Evolutionary conservation across 2,888 invertebrate genomes (phyloP).

Genomic region (Metacarcinus magister): DNA sequence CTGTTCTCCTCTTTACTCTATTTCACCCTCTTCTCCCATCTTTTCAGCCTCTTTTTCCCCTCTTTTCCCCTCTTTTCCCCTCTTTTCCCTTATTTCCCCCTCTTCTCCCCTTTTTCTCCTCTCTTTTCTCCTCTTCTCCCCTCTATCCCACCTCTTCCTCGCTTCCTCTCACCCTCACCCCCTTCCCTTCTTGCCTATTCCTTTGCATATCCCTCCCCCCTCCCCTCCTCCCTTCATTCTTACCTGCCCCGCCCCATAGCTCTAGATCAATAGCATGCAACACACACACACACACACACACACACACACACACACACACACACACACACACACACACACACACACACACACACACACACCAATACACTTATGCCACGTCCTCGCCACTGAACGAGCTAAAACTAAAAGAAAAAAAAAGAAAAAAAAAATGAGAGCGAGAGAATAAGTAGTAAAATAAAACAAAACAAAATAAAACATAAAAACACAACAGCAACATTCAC

Average conservation of each 20-base stretch:
- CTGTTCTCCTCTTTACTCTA: not conserved
- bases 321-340: conserved; percentile 60
- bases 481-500: not conserved
- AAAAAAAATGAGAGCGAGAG: not conserved
- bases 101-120: not conserved
- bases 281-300: not conserved
- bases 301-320: conserved; percentile 46
- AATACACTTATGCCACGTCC: not conserved
- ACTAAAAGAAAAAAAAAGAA: not conserved
- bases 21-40: not conserved
- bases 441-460: no score
- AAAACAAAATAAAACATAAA: no score
- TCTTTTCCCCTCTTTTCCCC: not conserved
- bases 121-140: not conserved
- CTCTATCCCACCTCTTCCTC: not conserved
- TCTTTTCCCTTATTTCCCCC: not conserved
- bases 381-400: no score
- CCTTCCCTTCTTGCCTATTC: not conserved
- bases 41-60: not conserved
- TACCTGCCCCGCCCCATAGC: not conserved
- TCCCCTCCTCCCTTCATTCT: not conserved
- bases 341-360: conserved; percentile 45
- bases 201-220: not conserved
- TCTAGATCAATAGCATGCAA: not conserved
- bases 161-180: not conserved